Base-by-base conservation (phyloP, 2,113 vertebrate species). In the Chrysochloris asiatica region DNA sequence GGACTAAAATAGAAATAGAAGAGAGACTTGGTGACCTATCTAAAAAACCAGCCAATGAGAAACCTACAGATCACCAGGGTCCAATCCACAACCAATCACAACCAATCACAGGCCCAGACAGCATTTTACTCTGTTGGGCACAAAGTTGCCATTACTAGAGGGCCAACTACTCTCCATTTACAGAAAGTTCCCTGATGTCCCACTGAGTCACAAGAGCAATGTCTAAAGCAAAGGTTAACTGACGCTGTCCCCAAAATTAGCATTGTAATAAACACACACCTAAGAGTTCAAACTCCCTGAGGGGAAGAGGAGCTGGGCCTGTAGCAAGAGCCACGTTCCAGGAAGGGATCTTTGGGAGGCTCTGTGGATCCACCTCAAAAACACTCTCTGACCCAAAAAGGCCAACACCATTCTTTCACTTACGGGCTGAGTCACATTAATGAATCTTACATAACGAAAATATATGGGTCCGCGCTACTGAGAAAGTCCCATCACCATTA, bases 391-490 rank as follows among this genome's bases (percentile, higher is more conserved):
- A 73, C 83, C 92, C 79, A 9, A 33, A 94, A 71, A 83, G 79
- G 93, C 69, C 83, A 69, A n/a, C 78, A 77, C 4, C 28, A 33
- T 65, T 87, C 77, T 91, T 92, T 69, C 67, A 56, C 65, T 56
- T 43, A 82, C 82, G 76, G 81, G 75, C 19, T 78, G 87, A 54
- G 72, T 84, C 86, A 47, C 87, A 89, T 26, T 86, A 86, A 95
- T 61, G 69, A 86, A 78, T 69, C 89, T 96, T 95, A 77, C 54
- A 17, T 92, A 90, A 92, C 81, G 43, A 83, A 96, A 90, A 83
- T 88, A 86, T 48, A 52, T 11, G 89, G 50, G 84, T 86, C 93
- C 52, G 0, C 0, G 72, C 82, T 76, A 56, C 89, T 91, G 52
- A 78, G 79, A 90, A 85, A 93, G 80, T 56, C 84, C 86, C 77